Base-by-base conservation (phyloP, 2,888 invertebrate species). In the Ophion ventricosus region DNA sequence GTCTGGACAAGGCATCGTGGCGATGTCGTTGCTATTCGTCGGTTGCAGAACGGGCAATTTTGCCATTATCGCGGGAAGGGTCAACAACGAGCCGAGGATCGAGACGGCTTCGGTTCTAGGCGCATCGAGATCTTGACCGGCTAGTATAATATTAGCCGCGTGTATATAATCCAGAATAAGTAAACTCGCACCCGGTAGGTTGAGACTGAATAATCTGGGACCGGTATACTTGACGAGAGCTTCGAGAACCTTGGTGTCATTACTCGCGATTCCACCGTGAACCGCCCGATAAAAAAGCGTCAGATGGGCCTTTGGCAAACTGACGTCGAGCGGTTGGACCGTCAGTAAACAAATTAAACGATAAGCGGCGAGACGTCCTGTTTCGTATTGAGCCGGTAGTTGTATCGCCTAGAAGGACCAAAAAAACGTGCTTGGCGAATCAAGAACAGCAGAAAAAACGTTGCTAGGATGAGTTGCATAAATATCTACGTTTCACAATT, bases 101-200 rank as follows among this genome's bases (percentile, higher is more conserved):
- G 98, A 97, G 29, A 98, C 96, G 0, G 98, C 98, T 91, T 99
- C 99, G 11, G 97, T 96, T 82, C 98, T 95, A 0, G 99, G 99
- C 83, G 96, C 96, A 64, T 95, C 95, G 82, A 97, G 95, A 91
- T 98, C 98, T 17, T 96, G 95, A 20, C 97, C 96, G 89, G 97
- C 97, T 82, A 98, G 95, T 85, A 99, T 96, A 25, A 97, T 96
- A 83, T 98, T 97, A 87, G 98, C 97, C 10, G 98, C 98, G 90
- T 97, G 97, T 54, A 99, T 97, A 89, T 98, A 96, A 94, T 99
- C 98, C 77, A 98, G 94, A 72, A 98, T 94, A 1, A 99, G 94
- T 77, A 99, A 94, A 1, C 98, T 97, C 89, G 97, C 97, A 0
- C 99, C 99, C 59, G 98, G 98, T 64, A 99, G 94, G 86, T 98